Percentiles rank a stretch among this genome's conserved stretches.
Conservation (phyloP, 1,140 invertebrate genomes). For the Pseudoatta argentina region DNA sequence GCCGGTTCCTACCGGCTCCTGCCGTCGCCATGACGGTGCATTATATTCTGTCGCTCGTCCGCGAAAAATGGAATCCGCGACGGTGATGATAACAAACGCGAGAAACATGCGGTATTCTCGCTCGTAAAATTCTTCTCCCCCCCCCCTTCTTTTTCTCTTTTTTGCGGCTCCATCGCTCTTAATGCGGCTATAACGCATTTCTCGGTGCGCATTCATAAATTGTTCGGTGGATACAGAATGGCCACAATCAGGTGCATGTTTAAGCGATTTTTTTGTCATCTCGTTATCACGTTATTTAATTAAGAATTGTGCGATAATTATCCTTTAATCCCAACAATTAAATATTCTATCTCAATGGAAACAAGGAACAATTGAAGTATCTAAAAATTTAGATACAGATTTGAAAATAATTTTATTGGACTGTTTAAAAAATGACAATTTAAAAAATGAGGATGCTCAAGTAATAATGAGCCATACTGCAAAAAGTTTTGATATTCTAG, state of each 20-base stretch:
- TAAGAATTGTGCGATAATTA: background rate
- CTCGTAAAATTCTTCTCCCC: background rate
- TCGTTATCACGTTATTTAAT: background rate
- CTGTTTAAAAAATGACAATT: too few relatives aligned
- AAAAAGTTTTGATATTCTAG: too few relatives aligned
- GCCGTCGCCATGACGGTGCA: conserved; percentile 9
- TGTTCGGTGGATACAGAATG: background rate
- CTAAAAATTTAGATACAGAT: too few relatives aligned
- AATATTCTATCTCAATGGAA: background rate
- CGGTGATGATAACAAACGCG: conserved; percentile 31
- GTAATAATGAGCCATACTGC: too few relatives aligned
- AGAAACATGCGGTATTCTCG: conserved; percentile 8
- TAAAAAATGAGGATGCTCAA: too few relatives aligned
- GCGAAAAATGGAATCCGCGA: conserved; percentile 40
- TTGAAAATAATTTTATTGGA: too few relatives aligned
- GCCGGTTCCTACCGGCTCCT: conserved; percentile 4
- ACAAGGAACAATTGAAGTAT: too few relatives aligned
- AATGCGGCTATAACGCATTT: conserved; percentile 5
- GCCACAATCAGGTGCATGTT: conserved; percentile 12
- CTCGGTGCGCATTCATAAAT: background rate
- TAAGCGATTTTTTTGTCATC: background rate
- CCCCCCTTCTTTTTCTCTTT: background rate
- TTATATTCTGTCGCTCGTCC: conserved; percentile 38
- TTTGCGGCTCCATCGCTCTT: background rate
- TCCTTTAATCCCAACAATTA: background rate